Percentiles rank a stretch among this genome's conserved stretches.
phyloP scores from a whole-genome alignment of 2,113 vertebrate species.

The Pygoscelis antarcticus region DNA sequence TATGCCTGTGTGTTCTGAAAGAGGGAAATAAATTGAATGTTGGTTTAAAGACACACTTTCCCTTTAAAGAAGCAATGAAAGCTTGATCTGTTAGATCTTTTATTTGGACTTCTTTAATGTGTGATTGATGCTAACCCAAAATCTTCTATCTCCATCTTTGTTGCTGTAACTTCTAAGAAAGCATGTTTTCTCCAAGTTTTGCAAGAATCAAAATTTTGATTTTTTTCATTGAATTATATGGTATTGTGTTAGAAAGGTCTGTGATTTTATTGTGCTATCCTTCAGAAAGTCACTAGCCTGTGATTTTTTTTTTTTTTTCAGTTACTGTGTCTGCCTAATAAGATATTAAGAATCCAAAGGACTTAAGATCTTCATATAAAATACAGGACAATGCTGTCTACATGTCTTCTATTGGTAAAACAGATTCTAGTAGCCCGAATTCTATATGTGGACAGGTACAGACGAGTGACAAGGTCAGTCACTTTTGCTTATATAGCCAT shows the following conservation, averaged over 20 bases:
- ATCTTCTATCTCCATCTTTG: background rate
- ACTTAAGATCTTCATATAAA: background rate
- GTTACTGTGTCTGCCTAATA: background rate
- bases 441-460: background rate
- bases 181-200: background rate
- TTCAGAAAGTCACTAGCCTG: background rate
- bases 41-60: background rate
- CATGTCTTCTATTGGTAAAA: background rate
- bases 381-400: accelerated
- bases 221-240: background rate
- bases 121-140: background rate
- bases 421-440: background rate
- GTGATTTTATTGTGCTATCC: background rate
- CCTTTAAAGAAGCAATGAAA: background rate
- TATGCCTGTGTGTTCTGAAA: background rate
- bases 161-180: background rate
- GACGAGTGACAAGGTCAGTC: background rate
- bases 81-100: background rate
- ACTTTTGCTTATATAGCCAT: background rate
- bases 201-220: background rate
- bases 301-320: background rate
- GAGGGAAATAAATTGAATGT: background rate
- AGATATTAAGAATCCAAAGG: background rate
- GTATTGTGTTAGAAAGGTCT: background rate
- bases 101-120: background rate